Evolutionary conservation across 2,888 invertebrate species (phyloP), one percentile per base, ranked within the genome.

Genomic region (Tiphia femorata): DNA sequence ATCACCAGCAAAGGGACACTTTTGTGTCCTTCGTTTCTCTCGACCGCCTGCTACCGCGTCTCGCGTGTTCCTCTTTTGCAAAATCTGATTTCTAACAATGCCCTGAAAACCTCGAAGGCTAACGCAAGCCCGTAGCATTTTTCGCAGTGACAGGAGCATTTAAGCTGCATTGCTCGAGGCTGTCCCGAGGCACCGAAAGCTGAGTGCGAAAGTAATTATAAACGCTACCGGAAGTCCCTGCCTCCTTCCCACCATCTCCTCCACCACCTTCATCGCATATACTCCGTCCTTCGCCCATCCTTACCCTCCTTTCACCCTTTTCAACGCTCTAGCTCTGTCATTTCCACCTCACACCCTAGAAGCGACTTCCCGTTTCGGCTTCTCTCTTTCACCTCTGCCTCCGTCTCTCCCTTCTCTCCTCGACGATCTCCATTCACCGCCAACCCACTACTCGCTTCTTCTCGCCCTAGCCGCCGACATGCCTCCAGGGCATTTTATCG

Each of bases 401-500:
- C 38, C 50, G 37, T 8, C 20, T 43, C 41, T 50, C 38, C 50
- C 37, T n/a, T 30, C 46, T 37, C 8, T 37, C 47, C 38, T 33
- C 49, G 38, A 17, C 52, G 30, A 10, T 35, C 37, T 48, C 50
- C 12, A 41, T 25, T 25, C 40, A 12, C n/a, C 35, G 20, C 21
- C 21, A 21, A 8, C 25, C 23, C 41, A 3, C 2, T 17, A 10
- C 47, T 12, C 25, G 14, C 47, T 25, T 16, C 35, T 35, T 16
- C 49, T 14, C 40, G 25, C 48, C 17, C 50, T 29, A 27, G 58
- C 51, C 50, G 10, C 30, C 33, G 35, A 50, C 50, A 49, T 67
- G 65, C 70, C 77, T 74, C 50, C 52, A 59, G 73, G 76, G 71
- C 74, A 76, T 78, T 78, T 79, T 78, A 75, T 78, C 78, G 75